Percentiles rank a stretch among this genome's conserved stretches.
Conservation (phyloP, 2,888 invertebrate genomes). For the Meganola albula region DNA sequence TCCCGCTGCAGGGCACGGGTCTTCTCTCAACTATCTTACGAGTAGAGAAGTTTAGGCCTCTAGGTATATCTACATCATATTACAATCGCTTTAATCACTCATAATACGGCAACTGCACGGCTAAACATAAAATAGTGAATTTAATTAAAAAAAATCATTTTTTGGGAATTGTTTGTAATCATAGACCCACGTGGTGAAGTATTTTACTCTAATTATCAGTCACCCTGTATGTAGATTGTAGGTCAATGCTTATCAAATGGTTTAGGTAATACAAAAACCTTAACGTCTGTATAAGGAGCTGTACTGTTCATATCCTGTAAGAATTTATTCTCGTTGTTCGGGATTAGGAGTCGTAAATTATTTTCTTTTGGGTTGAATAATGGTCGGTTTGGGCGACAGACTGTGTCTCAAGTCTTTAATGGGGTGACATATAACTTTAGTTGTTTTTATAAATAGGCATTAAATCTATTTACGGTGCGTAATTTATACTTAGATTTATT, state of each 20-base stretch:
- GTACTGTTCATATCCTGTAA: constrained; percentile 56
- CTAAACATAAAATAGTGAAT: too few relatives aligned
- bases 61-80: too few relatives aligned
- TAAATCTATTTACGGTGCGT: constrained; percentile 28
- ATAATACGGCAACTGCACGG: too few relatives aligned
- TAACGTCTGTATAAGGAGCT: constrained; percentile 47
- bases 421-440: constrained; percentile 46
- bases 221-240: too few relatives aligned
- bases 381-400: constrained; percentile 49
- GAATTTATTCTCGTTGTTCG: constrained; percentile 51
- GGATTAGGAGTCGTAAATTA: constrained; percentile 65
- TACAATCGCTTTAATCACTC: too few relatives aligned
- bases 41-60: too few relatives aligned
- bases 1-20: too few relatives aligned
- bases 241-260: constrained; percentile 33
- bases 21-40: too few relatives aligned
- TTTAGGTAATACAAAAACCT: constrained; percentile 48
- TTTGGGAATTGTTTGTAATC: too few relatives aligned
- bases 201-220: too few relatives aligned
- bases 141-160: too few relatives aligned
- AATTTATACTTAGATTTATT: constrained; percentile 25
- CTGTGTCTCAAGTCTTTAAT: constrained; percentile 56
- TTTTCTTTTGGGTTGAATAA: constrained; percentile 59
- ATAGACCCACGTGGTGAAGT: too few relatives aligned
- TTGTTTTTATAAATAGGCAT: constrained; percentile 31